These are phyloP conservation scores for Hyposoter dolosus DNA, from an alignment of 2,888 invertebrate species.

Conservation along the genomic window DNA sequence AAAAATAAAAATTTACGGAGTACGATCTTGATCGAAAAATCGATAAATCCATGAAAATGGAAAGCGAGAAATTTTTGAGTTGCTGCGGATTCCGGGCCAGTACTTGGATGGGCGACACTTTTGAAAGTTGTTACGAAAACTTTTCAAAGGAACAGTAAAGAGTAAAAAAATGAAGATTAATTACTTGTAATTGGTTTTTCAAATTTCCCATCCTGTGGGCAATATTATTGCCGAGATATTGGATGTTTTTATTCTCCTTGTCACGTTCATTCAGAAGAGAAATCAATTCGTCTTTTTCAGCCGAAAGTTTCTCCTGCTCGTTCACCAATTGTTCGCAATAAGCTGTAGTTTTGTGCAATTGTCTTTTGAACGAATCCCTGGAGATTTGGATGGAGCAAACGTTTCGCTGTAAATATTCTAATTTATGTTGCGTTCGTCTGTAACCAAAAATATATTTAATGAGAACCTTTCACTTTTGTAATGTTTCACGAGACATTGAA, in stretches of 20 bases:
- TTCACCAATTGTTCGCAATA: slow-evolving; percentile 86
- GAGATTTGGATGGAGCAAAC: slow-evolving; percentile 85
- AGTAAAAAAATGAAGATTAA: slow-evolving; percentile 32
- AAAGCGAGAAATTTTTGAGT: too few species aligned
- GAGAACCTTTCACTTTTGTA: not conserved
- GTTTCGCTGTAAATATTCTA: slow-evolving; percentile 84
- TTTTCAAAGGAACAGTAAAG: not conserved
- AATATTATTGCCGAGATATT: slow-evolving; percentile 85
- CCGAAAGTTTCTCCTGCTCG: slow-evolving; percentile 86
- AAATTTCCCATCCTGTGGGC: slow-evolving; percentile 85
- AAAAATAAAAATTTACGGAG: not conserved
- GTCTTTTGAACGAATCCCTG: slow-evolving; percentile 85
- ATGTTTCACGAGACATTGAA: not conserved
- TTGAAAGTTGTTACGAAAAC: not conserved
- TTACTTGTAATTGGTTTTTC: slow-evolving; percentile 85
- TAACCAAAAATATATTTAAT: slow-evolving; percentile 28
- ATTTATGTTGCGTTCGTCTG: slow-evolving; percentile 85
- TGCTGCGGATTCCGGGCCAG: not conserved
- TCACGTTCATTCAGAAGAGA: slow-evolving; percentile 76
- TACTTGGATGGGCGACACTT: not conserved
- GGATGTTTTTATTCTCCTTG: slow-evolving; percentile 80
- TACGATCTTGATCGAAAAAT: not conserved
- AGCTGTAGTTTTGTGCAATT: slow-evolving; percentile 86
- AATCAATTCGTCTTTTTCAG: slow-evolving; percentile 79
- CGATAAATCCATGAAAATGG: not conserved